Conservation (phyloP, 2,113 vertebrate species). For the Ptyas mucosa region DNA sequence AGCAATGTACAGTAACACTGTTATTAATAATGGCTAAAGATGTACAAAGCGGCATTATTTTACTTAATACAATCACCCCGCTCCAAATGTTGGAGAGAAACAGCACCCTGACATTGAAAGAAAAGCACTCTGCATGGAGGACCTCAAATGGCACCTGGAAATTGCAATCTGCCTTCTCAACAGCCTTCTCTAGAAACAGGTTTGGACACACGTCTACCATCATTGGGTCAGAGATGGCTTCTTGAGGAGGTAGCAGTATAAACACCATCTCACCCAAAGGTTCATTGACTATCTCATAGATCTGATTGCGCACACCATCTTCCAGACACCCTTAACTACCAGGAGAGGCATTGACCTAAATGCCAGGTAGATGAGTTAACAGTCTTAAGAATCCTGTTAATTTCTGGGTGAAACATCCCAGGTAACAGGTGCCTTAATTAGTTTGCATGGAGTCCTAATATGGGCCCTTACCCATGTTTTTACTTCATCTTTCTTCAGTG, state of each 20-base stretch:
- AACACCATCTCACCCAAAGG: neutral
- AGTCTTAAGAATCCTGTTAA: neutral
- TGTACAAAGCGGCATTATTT: neutral
- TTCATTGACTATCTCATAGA: neutral
- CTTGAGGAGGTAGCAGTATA: neutral
- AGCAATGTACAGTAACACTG: neutral
- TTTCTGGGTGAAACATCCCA: neutral
- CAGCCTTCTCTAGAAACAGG: neutral
- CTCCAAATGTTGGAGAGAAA: neutral
- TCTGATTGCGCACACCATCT: neutral
- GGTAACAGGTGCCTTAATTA: neutral
- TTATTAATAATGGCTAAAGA: neutral
- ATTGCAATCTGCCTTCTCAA: neutral
- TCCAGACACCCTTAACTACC: neutral
- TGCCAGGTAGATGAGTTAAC: neutral
- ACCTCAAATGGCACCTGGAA: neutral
- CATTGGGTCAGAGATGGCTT: neutral
- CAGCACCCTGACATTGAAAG: neutral
- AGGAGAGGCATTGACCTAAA: neutral
- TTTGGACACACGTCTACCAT: neutral
- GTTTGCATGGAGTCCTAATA: neutral
- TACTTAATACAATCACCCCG: neutral
- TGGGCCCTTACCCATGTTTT: neutral
- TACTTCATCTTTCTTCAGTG: neutral
- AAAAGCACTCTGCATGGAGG: neutral